These are phyloP conservation scores for Pachyuromys duprasi DNA, from an alignment of 2,797 vertebrate genomes.

Conservation along the genomic window DNA sequence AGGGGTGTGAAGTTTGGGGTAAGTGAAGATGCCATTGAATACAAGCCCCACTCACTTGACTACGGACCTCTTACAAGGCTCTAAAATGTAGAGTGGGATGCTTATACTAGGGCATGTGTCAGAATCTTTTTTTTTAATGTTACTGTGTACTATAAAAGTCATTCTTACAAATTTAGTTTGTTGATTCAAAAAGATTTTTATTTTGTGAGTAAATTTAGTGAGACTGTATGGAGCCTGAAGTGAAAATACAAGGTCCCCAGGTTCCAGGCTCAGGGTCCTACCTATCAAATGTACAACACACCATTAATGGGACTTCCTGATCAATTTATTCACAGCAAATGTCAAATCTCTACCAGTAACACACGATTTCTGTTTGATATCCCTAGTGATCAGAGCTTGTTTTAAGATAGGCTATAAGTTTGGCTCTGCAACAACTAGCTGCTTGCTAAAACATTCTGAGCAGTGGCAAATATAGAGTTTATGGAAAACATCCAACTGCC, in stretches of 20 bases:
- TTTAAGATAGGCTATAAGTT: not conserved
- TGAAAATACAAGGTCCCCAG: not conserved
- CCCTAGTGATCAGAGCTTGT: not conserved
- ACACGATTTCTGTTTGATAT: not conserved
- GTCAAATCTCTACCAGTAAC: not conserved
- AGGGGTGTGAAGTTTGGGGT: not conserved
- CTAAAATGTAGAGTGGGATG: not conserved
- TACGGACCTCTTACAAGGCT: not conserved
- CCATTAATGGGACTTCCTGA: not conserved
- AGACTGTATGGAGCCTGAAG: not conserved
- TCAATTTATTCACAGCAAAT: not conserved
- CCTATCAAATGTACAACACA: not conserved
- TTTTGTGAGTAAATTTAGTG: not conserved
- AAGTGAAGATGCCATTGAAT: not conserved
- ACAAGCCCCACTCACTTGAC: not conserved
- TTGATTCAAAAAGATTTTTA: not conserved
- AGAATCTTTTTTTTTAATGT: not conserved
- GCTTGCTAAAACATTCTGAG: not conserved
- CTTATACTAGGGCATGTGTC: not conserved
- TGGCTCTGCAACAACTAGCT: not conserved
- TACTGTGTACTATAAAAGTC: not conserved
- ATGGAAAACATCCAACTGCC: not conserved
- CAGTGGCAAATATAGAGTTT: not conserved
- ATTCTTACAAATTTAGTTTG: constrained; percentile 3
- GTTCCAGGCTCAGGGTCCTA: not conserved